Evolutionary conservation across 1,140 invertebrate genomes (phyloP).

Genomic region (Drosophila repletoides): DNA sequence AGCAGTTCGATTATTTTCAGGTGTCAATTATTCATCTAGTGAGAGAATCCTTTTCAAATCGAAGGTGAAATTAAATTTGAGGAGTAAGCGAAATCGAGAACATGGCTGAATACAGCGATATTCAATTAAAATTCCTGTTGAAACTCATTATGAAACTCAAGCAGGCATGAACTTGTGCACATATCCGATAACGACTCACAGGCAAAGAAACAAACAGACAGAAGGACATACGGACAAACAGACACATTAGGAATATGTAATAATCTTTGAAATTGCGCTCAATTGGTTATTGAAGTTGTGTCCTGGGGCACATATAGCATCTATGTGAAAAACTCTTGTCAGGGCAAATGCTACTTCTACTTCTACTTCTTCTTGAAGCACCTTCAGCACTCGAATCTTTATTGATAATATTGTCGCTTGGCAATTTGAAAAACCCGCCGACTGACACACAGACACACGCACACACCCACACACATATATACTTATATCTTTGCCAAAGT

Average conservation of each 20-base stretch:
- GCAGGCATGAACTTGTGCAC: slow-evolving; percentile 66
- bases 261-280: slow-evolving; percentile 73
- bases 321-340: slow-evolving; percentile 18
- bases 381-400: slow-evolving; percentile 32
- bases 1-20: no score
- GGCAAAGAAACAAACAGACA: neutral
- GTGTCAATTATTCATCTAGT: no score
- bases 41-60: no score
- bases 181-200: slow-evolving; percentile 38
- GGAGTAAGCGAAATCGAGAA: no score
- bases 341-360: neutral
- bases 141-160: slow-evolving; percentile 64
- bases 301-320: slow-evolving; percentile 38
- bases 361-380: slow-evolving; percentile 28
- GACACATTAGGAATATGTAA: slow-evolving; percentile 60
- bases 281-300: slow-evolving; percentile 69
- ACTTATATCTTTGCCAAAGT: slow-evolving; percentile 31
- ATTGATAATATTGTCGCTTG: slow-evolving; percentile 65
- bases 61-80: no score
- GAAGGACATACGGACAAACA: slow-evolving; percentile 12
- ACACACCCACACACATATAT: neutral
- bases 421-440: slow-evolving; percentile 57
- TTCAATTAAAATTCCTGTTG: slow-evolving; percentile 62
- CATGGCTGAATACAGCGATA: slow-evolving; percentile 21
- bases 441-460: slow-evolving; percentile 47